phyloP scores from a whole-genome alignment of 2,888 invertebrate genomes.

The Andrena marginata region DNA sequence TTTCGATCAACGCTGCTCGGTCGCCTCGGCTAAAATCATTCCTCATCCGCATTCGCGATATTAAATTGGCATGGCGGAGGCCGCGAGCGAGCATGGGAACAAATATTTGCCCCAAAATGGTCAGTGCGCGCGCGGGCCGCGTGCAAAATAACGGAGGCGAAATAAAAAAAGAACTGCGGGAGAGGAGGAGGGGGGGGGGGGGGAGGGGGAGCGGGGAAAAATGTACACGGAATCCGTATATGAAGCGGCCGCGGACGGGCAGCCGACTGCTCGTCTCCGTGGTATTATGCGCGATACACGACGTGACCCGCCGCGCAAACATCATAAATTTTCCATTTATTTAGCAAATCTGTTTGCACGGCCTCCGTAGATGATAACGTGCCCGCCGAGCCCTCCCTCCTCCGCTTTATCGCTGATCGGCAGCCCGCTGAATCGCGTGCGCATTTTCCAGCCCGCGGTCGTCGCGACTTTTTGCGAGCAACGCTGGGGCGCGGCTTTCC shows the following conservation, averaged over 20 bases:
- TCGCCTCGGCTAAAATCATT: conserved; percentile 63
- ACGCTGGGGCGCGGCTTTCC: neutral
- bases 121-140: conserved; percentile 60
- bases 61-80: conserved; percentile 72
- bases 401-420: conserved; percentile 42
- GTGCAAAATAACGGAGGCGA: conserved; percentile 71
- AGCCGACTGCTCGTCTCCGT: conserved; percentile 57
- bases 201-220: conserved; percentile 47
- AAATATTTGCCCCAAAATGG: conserved; percentile 74
- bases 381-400: no score
- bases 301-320: conserved; percentile 69
- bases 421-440: neutral
- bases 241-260: conserved; percentile 56
- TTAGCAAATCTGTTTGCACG: conserved; percentile 71
- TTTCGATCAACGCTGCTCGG: conserved; percentile 48
- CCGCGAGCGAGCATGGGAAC: conserved; percentile 69
- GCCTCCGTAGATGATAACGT: conserved; percentile 62
- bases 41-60: conserved; percentile 70
- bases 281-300: conserved; percentile 70
- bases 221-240: conserved; percentile 69
- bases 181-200: conserved; percentile 9
- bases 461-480: neutral
- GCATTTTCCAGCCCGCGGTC: neutral
- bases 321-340: conserved; percentile 78
- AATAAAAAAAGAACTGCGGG: conserved; percentile 21